Base-by-base conservation (phyloP, 2,797 vertebrate species). In the Centropyge bicolor region DNA sequence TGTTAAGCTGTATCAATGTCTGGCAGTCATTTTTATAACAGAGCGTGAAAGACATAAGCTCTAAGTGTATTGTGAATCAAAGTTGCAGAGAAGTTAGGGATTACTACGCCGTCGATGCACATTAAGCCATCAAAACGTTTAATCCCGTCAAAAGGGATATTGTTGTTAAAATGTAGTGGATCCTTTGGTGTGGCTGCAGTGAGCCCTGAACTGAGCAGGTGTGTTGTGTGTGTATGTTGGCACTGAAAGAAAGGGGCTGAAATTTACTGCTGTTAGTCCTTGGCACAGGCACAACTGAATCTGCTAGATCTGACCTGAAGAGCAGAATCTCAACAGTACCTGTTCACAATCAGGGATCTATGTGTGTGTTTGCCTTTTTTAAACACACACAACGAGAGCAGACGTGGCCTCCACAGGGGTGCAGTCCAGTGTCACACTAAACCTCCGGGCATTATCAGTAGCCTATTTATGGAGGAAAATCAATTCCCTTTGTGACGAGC, bases 381-480 rank as follows among this genome's bases (percentile, higher is more conserved):
- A 73, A 38, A 60, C 49, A 13, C 61, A 22, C 54, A 72, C 66
- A 70, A 36, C 20, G 20, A 64, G 48, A 76, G 68, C 78, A 71
- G 72, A 76, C 38, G 8, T 76, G 38, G 20, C 61, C 70, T 91
- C 63, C 51, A 69, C 62, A 7, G 65, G 77, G 65, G 11, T 65
- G 43, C 24, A 77, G 54, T 81, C 79, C 66, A 80, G 45, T 81
- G 76, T 88, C 77, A 75, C 45, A 72, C 73, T 63, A 41, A 75
- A 83, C 93, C 92, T 79, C 48, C 24, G 90, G 93, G 81, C 84
- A 87, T 93, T 81, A 90, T 88, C 79, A 73, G 69, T 86, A 89
- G 70, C 85, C 89, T 89, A 90, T 92, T 89, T 92, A 66, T 68
- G 69, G 84, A 70, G 52, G 63, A 52, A 86, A 93, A 92, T 93